Evolutionary conservation across 2,113 vertebrate genomes (phyloP), one percentile per base, ranked within the genome.

Genomic region (Nibea coibor): DNA sequence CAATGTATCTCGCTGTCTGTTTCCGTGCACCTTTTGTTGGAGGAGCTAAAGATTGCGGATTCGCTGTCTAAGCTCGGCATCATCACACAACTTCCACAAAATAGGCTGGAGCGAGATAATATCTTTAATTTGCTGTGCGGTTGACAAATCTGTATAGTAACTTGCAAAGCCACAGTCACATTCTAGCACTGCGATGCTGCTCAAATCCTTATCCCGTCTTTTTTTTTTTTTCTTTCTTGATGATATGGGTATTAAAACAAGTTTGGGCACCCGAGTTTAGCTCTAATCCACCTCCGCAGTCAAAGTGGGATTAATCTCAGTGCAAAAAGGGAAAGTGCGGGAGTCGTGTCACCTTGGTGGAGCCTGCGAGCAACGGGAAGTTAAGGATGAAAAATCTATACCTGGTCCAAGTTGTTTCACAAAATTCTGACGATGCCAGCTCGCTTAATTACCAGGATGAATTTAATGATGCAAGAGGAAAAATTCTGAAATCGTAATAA

Each of bases 181-280:
- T 91, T 79, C 81, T 65, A 80, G 75, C 82, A 45, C 64, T 68
- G 84, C 82, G 61, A 78, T 80, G 84, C 81, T 78, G 86, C 92
- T 90, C 86, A 89, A 92, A 93, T 90, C 92, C 89, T 93, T 92
- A 94, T 93, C 91, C 91, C 86, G 85, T 89, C 35, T 39, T 39
- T 39, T 39, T 35, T 35, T 35, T 6, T 31, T 31, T 35, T 35
- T 91, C 92, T 91, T 91, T 89, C 92, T 88, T 93, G 92, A 91
- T 83, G 92, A 93, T 92, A 89, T 80, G 88, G 92, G 93, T 88
- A 93, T 94, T 93, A 93, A 92, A 93, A 94, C 92, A 92, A 92
- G 93, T 94, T 93, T 90, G 89, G 89, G 88, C 78, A 87, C 76
- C 89, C 67, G 87, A 87, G 88, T 91, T 85, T 74, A 92, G 90